Evolutionary conservation across 37 sponge, comb jelly and placozoan species (phyloP).

Genomic region (Aplysina aerophoba): DNA sequence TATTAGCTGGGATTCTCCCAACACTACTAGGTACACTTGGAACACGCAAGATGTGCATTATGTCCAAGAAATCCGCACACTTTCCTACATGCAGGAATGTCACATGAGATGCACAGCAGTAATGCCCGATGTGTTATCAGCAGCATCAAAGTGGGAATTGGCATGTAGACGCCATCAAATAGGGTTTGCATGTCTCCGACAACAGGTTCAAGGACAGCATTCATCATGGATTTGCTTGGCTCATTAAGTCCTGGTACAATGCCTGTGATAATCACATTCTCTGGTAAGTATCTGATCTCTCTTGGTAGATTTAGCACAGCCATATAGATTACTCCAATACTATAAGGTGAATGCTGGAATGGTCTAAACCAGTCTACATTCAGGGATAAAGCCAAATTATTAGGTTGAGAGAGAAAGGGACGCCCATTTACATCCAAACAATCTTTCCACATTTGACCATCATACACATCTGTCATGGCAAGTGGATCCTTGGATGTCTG

Average conservation of each 20-base stretch:
- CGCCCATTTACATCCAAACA: neutral
- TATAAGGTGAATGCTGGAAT: constrained; percentile 31
- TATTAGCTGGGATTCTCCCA: constrained; percentile 49
- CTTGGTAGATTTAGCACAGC: constrained; percentile 56
- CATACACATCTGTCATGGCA: constrained; percentile 45
- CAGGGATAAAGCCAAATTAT: constrained; percentile 21
- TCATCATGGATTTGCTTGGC: constrained; percentile 34
- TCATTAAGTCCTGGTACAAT: constrained; percentile 47
- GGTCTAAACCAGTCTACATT: constrained; percentile 62
- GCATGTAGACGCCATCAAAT: too few relatives aligned
- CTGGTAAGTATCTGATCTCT: constrained; percentile 25
- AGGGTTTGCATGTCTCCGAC: too few relatives aligned
- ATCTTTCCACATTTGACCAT: constrained; percentile 50
- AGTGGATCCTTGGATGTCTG: neutral
- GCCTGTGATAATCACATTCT: constrained; percentile 44
- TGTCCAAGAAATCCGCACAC: neutral
- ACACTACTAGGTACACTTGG: constrained; percentile 35
- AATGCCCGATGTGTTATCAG: too few relatives aligned
- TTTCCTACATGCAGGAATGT: neutral
- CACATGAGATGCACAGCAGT: too few relatives aligned
- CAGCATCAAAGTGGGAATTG: too few relatives aligned
- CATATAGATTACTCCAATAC: constrained; percentile 56
- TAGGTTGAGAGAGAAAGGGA: constrained; percentile 27
- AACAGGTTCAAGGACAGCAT: too few relatives aligned
- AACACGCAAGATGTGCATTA: neutral